Conservation (phyloP, 2,797 vertebrate species). For the Anisognathus igniventris region DNA sequence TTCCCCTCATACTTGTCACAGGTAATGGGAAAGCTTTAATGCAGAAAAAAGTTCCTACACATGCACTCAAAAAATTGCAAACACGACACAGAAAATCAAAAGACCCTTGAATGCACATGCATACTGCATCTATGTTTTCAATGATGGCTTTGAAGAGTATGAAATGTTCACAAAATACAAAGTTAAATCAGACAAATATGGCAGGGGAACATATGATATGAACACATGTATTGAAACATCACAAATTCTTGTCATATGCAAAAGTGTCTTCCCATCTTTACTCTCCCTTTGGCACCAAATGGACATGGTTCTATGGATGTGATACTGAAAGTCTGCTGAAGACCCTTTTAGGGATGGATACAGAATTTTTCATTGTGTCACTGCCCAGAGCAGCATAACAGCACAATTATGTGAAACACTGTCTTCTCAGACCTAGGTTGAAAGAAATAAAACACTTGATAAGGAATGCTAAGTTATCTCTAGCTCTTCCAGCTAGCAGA, state of each 20-base stretch:
- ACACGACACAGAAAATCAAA: not conserved
- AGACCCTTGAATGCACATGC: not conserved
- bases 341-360: not conserved
- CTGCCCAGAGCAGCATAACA: not conserved
- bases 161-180: not conserved
- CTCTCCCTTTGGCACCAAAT: not conserved
- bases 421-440: not conserved
- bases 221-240: not conserved
- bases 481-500: not conserved
- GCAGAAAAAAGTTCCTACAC: not conserved
- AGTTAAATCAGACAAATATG: not conserved
- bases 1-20: not conserved
- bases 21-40: not conserved
- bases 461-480: not conserved
- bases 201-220: not conserved
- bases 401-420: not conserved
- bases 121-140: not conserved
- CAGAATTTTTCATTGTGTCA: not conserved
- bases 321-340: not conserved
- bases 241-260: not conserved
- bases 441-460: not conserved
- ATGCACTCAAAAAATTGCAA: not conserved
- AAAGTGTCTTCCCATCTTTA: not conserved
- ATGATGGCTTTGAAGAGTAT: not conserved
- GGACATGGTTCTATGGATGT: not conserved